Evolutionary conservation across 2,797 vertebrate species (phyloP).

Genomic region (Prionace glauca): DNA sequence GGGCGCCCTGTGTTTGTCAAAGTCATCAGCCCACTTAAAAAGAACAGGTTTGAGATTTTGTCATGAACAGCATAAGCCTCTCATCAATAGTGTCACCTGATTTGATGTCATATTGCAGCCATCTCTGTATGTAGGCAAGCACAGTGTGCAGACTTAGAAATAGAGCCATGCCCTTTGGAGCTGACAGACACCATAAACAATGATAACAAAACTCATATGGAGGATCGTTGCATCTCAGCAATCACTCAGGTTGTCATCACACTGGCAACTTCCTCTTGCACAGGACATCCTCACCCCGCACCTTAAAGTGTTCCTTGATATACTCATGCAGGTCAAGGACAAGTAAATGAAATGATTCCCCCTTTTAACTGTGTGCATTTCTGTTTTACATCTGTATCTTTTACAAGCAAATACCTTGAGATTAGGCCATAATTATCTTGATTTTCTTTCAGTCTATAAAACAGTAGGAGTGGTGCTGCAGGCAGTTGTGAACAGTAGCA

Average conservation of each 20-base stretch:
- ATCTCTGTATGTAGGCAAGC: background rate
- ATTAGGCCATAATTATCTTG: slow-evolving; percentile 1
- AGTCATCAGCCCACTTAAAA: background rate
- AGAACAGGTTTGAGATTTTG: background rate
- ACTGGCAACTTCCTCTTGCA: background rate
- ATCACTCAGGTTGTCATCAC: background rate
- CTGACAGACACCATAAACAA: background rate
- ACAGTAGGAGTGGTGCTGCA: background rate
- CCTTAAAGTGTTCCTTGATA: background rate
- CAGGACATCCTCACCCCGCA: background rate
- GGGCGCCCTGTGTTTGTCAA: background rate
- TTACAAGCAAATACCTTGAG: slow-evolving; percentile 19
- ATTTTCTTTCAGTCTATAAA: background rate
- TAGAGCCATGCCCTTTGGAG: background rate
- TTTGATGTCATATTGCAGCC: background rate
- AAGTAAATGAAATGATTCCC: background rate
- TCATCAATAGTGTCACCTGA: background rate
- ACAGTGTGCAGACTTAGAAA: background rate
- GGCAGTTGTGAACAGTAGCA: background rate
- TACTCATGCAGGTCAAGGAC: background rate
- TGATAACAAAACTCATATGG: background rate
- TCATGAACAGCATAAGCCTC: background rate
- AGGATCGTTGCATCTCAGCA: background rate
- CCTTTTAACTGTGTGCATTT: background rate
- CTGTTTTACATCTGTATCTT: background rate